A percentile compares a stretch with the other conserved stretches of the same genome.
Conservation (phyloP, 2,797 vertebrate species). For the Acipenser transmontanus region DNA sequence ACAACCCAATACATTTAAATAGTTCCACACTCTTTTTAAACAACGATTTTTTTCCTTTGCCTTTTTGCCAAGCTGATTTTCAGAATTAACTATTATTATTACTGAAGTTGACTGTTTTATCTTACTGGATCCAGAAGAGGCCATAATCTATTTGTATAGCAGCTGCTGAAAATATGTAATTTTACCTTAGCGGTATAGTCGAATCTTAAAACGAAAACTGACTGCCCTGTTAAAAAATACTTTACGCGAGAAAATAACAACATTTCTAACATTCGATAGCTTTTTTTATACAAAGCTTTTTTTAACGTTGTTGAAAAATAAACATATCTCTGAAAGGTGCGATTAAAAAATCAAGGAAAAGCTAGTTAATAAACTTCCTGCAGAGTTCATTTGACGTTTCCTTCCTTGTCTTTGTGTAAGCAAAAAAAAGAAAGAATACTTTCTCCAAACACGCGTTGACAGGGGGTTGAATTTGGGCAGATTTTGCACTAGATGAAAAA, state of each 20-base stretch:
- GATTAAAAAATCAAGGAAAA: neutral
- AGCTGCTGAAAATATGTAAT: no score
- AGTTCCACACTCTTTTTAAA: no score
- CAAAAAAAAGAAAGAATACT: constrained; percentile 12
- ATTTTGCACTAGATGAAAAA: constrained; percentile 20
- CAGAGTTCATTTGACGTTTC: constrained; percentile 11
- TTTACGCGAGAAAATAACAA: neutral
- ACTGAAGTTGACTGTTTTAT: no score
- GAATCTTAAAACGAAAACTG: no score
- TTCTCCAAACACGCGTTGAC: constrained; percentile 15
- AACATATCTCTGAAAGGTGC: constrained; percentile 9
- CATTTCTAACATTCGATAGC: constrained; percentile 5
- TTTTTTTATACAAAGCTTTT: constrained; percentile 12
- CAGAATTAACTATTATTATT: no score
- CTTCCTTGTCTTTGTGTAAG: neutral
- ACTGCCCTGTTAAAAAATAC: neutral
- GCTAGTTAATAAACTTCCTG: constrained; percentile 10
- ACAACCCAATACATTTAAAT: no score
- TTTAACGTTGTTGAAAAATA: constrained; percentile 15
- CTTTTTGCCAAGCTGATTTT: no score
- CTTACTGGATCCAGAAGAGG: no score
- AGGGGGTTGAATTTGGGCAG: constrained; percentile 21
- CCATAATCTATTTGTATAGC: no score
- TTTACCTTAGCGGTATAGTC: no score
- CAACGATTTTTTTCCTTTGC: no score